A percentile compares a stretch with the other conserved stretches of the same genome.
These are phyloP conservation scores for Xiphorhynchus elegans DNA, from an alignment of 2,113 vertebrate species.

Conservation along the genomic window DNA sequence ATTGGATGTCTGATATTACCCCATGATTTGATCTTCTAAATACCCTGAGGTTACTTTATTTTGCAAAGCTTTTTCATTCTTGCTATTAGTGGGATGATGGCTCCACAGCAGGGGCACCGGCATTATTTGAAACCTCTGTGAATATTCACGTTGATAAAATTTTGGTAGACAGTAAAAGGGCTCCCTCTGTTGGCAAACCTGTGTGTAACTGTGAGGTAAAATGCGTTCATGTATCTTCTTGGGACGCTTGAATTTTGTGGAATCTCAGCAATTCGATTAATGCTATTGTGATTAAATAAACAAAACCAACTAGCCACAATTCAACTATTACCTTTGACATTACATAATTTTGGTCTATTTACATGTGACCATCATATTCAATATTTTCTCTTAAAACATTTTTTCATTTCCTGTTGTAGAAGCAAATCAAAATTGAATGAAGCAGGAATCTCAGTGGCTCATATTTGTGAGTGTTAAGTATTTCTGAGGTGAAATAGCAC, in stretches of 20 bases:
- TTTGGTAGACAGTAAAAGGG: slow-evolving; percentile 2
- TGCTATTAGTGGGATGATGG: not conserved
- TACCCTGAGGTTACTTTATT: slow-evolving; percentile 4
- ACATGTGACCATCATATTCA: not conserved
- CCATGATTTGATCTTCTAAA: slow-evolving; percentile 6
- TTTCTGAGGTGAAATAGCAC: not conserved
- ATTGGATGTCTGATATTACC: not conserved
- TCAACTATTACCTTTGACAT: not conserved
- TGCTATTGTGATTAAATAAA: not conserved
- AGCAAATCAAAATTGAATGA: not conserved
- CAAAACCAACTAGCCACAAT: not conserved
- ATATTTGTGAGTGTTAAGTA: not conserved
- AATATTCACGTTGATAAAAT: not conserved
- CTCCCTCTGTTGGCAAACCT: slow-evolving; percentile 54
- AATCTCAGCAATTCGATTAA: not conserved
- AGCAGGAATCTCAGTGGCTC: not conserved
- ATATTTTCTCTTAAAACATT: not conserved
- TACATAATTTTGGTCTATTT: not conserved
- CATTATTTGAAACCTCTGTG: not conserved
- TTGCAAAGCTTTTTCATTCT: slow-evolving; percentile 5
- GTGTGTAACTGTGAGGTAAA: not conserved
- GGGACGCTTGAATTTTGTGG: not conserved
- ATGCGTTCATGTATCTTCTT: not conserved
- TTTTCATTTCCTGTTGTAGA: not conserved
- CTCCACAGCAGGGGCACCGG: not conserved